Base-by-base conservation (phyloP, 2,888 invertebrate species). In the Harpalus rufipes region DNA sequence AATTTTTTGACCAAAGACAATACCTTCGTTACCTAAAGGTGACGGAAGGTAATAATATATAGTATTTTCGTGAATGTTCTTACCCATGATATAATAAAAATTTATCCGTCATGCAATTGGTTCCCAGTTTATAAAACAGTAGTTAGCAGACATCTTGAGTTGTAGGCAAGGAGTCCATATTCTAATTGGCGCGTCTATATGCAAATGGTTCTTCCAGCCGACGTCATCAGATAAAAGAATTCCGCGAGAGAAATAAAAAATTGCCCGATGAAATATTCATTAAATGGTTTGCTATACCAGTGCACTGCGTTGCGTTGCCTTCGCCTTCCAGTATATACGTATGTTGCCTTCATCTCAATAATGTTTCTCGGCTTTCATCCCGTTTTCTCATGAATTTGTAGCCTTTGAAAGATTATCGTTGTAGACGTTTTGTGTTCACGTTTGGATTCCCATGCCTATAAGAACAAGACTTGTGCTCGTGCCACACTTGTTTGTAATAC, bases 231-330 rank as follows among this genome's bases (percentile, higher is more conserved):
- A 87, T 86, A 85, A 87, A 87, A 87, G 87, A 87, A 87, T 87
- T 87, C 81, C 85, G 14, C 68, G 65, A 72, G 65, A 72, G 79
- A 84, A 84, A 78, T 78, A 87, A 87, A 87, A 86, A 87, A 86
- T 86, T 87, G 86, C 85, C 86, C 85, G 85, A 86, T 87, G 87
- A 87, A 87, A 87, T 87, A 87, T 87, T 87, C 87, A 87, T 87
- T 87, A 87, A 87, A 87, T 84, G 86, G 86, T 86, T 78, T 6
- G 72, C 16, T 74, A 74, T 74, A 74, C 44, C 65, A 32, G 44
- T 51, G 72, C 63, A 81, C 51, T 12, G 78, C 78, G 56, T 14
- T 3, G 68, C 32, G 32, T 32, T 41, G 41, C 68, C 32, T 32
- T 32, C 5, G 32, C 32, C 32, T 32, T 32, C 51, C 68, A 14